Evolutionary conservation across 2,888 invertebrate genomes (phyloP).

Genomic region (Mythimna pallens): DNA sequence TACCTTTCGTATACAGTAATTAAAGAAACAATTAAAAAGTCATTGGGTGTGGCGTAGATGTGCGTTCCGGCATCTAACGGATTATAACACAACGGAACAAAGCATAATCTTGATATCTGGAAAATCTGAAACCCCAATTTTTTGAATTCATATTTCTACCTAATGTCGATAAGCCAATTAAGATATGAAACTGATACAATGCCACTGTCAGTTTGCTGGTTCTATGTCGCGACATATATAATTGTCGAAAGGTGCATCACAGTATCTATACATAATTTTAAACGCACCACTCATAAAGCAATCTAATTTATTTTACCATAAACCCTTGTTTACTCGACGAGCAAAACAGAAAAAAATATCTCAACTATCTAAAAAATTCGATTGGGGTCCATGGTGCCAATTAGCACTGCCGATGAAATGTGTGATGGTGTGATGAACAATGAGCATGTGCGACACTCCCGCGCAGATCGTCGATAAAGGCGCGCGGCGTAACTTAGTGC

Average conservation of each 20-base stretch:
- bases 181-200: too few species aligned
- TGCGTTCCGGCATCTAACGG: too few species aligned
- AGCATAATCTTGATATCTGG: too few species aligned
- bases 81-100: too few species aligned
- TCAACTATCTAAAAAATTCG: constrained; percentile 64
- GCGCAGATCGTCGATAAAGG: constrained; percentile 68
- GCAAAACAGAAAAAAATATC: constrained; percentile 50
- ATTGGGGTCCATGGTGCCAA: constrained; percentile 70
- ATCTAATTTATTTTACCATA: constrained; percentile 38
- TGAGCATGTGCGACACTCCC: constrained; percentile 66
- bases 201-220: not conserved
- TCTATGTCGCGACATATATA: not conserved
- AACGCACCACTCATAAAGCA: constrained; percentile 32
- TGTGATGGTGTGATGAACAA: constrained; percentile 75
- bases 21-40: too few species aligned
- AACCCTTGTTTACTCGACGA: constrained; percentile 42
- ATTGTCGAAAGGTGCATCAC: not conserved
- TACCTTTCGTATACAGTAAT: not conserved
- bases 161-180: not conserved
- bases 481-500: constrained; percentile 66
- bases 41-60: too few species aligned
- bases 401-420: constrained; percentile 78
- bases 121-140: too few species aligned
- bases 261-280: not conserved
- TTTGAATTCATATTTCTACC: not conserved